A percentile compares a stretch with the other conserved stretches of the same genome.
Evolutionary conservation across 2,888 invertebrate species (phyloP).

Genomic region (Branchipolynoe longqiensis): DNA sequence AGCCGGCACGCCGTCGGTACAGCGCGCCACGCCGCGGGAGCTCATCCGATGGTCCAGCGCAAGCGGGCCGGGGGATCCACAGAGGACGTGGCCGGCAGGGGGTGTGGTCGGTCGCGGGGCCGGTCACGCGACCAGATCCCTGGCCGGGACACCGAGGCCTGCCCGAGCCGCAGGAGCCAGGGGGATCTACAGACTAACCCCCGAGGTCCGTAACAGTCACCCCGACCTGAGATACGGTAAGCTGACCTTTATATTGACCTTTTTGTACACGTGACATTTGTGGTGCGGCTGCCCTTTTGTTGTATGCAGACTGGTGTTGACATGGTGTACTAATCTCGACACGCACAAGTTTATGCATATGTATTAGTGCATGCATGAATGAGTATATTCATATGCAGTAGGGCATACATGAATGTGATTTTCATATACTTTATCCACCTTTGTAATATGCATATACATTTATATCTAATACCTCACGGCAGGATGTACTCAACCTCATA

Average conservation of each 20-base stretch:
- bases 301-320: too few species aligned
- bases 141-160: conserved; percentile 44
- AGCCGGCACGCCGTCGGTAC: neutral
- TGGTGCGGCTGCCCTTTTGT: too few species aligned
- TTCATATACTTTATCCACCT: too few species aligned
- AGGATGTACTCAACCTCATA: too few species aligned
- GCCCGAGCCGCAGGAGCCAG: conserved; percentile 1
- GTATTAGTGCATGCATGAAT: too few species aligned
- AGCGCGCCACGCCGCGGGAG: conserved; percentile 36
- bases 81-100: conserved; percentile 12
- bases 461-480: too few species aligned
- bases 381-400: too few species aligned
- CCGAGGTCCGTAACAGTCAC: conserved; percentile 42
- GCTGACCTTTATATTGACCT: neutral
- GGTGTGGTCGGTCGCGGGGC: neutral
- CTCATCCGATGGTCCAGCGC: conserved; percentile 43
- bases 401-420: too few species aligned
- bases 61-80: neutral
- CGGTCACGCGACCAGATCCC: conserved; percentile 24
- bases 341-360: too few species aligned
- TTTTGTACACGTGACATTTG: neutral
- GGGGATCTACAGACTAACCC: conserved; percentile 26
- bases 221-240: conserved; percentile 41
- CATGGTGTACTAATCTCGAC: too few species aligned
- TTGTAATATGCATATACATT: too few species aligned